Conservation (phyloP, 30 jellyfish, hydroid and myxozoan species). For the Turritopsis dohrnii region DNA sequence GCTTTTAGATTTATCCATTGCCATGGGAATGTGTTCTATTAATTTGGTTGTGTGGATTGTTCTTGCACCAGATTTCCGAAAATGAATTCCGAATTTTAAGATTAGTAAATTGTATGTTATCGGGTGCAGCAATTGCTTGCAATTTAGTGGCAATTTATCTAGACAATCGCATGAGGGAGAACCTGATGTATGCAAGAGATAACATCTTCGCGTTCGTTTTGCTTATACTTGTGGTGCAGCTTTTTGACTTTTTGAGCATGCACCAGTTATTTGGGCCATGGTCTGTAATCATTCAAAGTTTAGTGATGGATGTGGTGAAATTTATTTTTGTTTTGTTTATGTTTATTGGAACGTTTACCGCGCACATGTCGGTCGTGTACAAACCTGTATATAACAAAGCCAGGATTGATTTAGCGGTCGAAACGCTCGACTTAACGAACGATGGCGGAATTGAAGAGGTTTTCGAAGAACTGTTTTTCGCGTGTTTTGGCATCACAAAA, state of each 20-base stretch:
- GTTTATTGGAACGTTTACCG: constrained; percentile 75
- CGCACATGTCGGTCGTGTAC: constrained; percentile 74
- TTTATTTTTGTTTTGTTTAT: constrained; percentile 70
- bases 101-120: constrained; percentile 42
- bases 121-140: constrained; percentile 53
- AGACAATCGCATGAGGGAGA: constrained; percentile 55
- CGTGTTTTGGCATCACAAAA: constrained; percentile 66
- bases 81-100: constrained; percentile 24
- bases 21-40: constrained; percentile 32
- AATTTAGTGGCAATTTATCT: constrained; percentile 51
- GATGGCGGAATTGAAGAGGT: constrained; percentile 33
- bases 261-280: constrained; percentile 96
- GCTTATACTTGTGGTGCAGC: constrained; percentile 66
- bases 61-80: background rate
- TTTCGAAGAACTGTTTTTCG: constrained; percentile 71
- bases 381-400: constrained; percentile 68
- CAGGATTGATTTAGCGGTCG: constrained; percentile 50
- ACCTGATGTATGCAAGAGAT: constrained; percentile 83
- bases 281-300: constrained; percentile 83
- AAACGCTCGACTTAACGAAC: constrained; percentile 16
- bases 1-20: constrained; percentile 17
- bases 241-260: constrained; percentile 70
- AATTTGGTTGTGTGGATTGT: constrained; percentile 25
- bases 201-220: constrained; percentile 73
- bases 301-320: constrained; percentile 72